These are phyloP conservation scores for Limnephilus auricula DNA, from an alignment of 2,888 invertebrate species.

Conservation along the genomic window DNA sequence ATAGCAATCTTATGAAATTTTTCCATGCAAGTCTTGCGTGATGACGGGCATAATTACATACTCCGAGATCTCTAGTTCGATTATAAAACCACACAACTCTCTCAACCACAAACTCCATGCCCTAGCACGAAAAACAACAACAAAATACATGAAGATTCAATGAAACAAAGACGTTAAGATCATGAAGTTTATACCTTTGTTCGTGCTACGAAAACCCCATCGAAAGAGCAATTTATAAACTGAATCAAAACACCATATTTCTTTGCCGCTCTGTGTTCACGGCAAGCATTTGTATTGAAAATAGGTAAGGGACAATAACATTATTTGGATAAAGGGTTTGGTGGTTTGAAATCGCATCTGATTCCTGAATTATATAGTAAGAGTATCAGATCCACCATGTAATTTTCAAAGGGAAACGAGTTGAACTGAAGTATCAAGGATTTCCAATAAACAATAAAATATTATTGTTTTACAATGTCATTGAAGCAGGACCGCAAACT, in stretches of 20 bases:
- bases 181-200: not conserved
- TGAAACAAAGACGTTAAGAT: not conserved
- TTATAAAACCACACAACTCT: not conserved
- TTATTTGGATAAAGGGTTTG: not conserved
- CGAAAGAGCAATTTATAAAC: not conserved
- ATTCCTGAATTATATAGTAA: not conserved
- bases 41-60: not conserved
- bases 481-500: not conserved
- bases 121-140: not conserved
- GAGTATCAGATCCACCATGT: not conserved
- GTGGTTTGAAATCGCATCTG: not conserved
- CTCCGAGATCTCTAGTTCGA: not conserved
- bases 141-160: not conserved
- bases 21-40: not conserved
- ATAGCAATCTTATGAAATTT: not conserved
- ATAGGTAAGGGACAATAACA: not conserved
- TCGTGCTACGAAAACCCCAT: not conserved
- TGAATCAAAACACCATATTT: not conserved
- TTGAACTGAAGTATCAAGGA: not conserved
- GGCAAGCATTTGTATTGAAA: not conserved
- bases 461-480: not conserved
- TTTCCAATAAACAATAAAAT: not conserved
- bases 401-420: not conserved
- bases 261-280: not conserved
- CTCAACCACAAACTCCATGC: not conserved